phyloP scores from a whole-genome alignment of 92 coral and sea anemone species.

The Virgularia gustaviana region DNA sequence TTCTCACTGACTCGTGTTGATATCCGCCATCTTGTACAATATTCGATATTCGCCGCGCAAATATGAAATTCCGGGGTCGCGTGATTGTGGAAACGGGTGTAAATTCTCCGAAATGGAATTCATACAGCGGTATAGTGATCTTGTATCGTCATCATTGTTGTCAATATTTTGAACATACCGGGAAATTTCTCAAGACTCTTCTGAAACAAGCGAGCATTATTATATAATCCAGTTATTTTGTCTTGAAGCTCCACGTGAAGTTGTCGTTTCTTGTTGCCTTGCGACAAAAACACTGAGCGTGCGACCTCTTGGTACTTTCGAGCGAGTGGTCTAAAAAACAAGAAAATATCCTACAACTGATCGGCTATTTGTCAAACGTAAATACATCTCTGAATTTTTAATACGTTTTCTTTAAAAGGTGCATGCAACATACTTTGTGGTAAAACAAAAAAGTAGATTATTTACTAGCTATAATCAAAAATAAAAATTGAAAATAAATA shows the following conservation, averaged over 20 bases:
- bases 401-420: background rate
- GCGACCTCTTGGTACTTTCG: slow-evolving; percentile 87
- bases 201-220: slow-evolving; percentile 81
- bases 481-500: too few relatives aligned
- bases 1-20: too few relatives aligned
- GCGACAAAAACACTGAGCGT: slow-evolving; percentile 73
- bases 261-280: slow-evolving; percentile 80
- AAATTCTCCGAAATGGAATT: too few relatives aligned
- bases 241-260: slow-evolving; percentile 88
- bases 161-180: slow-evolving; percentile 53
- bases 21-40: too few relatives aligned
- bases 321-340: slow-evolving; percentile 68
- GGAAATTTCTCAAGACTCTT: slow-evolving; percentile 77
- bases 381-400: too few relatives aligned
- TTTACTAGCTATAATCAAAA: too few relatives aligned
- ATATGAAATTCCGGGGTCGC: too few relatives aligned
- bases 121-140: background rate
- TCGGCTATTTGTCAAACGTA: too few relatives aligned
- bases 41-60: too few relatives aligned
- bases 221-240: slow-evolving; percentile 70
- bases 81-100: too few relatives aligned
- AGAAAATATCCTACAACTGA: background rate
- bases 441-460: too few relatives aligned
- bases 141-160: background rate
- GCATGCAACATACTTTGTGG: background rate